Evolutionary conservation across 1,140 invertebrate genomes (phyloP).

Genomic region (Hyles euphorbiae): DNA sequence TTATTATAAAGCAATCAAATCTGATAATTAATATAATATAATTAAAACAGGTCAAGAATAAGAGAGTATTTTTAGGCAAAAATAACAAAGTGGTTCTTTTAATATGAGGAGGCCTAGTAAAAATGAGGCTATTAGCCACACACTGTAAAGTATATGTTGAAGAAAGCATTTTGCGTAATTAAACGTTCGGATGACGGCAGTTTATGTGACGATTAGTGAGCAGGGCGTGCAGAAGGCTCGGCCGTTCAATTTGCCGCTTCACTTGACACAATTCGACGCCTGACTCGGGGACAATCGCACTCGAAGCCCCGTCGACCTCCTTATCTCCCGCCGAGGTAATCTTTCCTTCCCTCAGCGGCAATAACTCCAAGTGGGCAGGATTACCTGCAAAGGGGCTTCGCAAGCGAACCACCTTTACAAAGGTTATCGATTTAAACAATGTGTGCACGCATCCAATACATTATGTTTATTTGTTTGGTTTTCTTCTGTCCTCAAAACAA

Average conservation of each 20-base stretch:
- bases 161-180: constrained; percentile 54
- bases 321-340: constrained; percentile 74
- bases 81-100: too few species aligned
- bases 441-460: constrained; percentile 36
- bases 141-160: constrained; percentile 19
- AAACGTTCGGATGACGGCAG: constrained; percentile 58
- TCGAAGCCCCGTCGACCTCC: constrained; percentile 72
- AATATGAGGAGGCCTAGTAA: too few species aligned
- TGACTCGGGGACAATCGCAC: constrained; percentile 74
- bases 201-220: constrained; percentile 73
- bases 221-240: constrained; percentile 67
- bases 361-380: constrained; percentile 74
- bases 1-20: too few species aligned
- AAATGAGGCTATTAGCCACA: constrained; percentile 1
- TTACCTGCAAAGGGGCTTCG: constrained; percentile 70
- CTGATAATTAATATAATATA: too few species aligned
- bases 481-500: too few species aligned
- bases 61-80: too few species aligned
- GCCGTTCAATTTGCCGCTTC: constrained; percentile 74
- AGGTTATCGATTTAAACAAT: constrained; percentile 70
- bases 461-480: background rate
- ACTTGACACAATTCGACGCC: constrained; percentile 74
- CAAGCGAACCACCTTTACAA: constrained; percentile 63
- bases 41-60: too few species aligned
- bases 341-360: constrained; percentile 73